A percentile compares a stretch with the other conserved stretches of the same genome.
These are phyloP conservation scores for Coccyzus lansbergi DNA, from an alignment of 2,797 vertebrate genomes.

Conservation along the genomic window DNA sequence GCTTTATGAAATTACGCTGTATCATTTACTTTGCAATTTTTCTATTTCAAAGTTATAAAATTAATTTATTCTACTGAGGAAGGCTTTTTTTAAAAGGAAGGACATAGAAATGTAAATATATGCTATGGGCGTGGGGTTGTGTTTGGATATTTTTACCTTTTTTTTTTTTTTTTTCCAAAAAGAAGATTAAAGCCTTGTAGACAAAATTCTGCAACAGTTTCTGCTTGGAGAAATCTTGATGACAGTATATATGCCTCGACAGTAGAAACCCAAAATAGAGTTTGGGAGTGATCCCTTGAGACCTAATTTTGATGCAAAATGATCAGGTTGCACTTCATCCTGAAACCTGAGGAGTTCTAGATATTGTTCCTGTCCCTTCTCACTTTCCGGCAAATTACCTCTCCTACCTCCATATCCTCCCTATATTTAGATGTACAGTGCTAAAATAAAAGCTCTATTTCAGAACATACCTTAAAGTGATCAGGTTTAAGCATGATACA, in stretches of 20 bases:
- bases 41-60: background rate
- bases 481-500: background rate
- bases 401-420: background rate
- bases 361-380: background rate
- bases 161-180: background rate
- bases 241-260: background rate
- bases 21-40: background rate
- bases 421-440: background rate
- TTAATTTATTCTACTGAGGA: background rate
- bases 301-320: background rate
- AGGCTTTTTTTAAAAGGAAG: background rate
- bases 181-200: background rate
- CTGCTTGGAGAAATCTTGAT: background rate
- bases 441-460: background rate
- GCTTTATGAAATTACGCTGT: background rate
- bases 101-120: background rate
- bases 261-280: background rate
- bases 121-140: too few relatives aligned
- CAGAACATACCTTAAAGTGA: background rate
- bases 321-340: background rate
- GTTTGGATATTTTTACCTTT: rapidly evolving
- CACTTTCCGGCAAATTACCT: background rate
- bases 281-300: background rate
- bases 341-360: background rate
- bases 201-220: background rate